Percentiles rank a stretch among this genome's conserved stretches.
Conservation (phyloP, 2,888 invertebrate species). For the Morpho achilles region DNA sequence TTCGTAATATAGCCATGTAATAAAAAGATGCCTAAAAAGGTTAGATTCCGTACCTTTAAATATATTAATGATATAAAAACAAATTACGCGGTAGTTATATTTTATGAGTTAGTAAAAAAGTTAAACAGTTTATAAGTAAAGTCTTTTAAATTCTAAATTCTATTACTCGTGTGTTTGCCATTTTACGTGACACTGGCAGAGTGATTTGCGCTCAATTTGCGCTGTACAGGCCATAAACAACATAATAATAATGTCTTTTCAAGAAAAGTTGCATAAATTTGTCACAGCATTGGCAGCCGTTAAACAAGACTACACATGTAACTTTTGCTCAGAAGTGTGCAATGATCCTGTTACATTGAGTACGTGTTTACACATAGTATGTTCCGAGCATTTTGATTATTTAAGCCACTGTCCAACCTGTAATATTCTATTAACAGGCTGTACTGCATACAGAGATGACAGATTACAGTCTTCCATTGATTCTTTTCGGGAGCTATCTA, state of each 20-base stretch:
- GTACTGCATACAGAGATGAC: conserved; percentile 44
- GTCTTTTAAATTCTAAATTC: no score
- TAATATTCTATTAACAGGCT: conserved; percentile 42
- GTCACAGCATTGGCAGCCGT: conserved; percentile 55
- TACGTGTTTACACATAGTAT: conserved; percentile 64
- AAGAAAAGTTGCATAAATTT: conserved; percentile 42
- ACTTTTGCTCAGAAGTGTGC: conserved; percentile 53
- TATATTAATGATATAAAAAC: no score
- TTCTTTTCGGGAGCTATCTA: conserved; percentile 44
- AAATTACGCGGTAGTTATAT: neutral
- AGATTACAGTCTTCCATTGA: conserved; percentile 44
- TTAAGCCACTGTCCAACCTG: conserved; percentile 56
- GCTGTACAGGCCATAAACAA: no score
- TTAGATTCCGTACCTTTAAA: no score
- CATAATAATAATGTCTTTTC: conserved; percentile 44
- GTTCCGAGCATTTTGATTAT: conserved; percentile 49
- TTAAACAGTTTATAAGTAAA: conserved; percentile 12
- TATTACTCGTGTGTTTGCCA: no score
- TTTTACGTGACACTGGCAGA: no score
- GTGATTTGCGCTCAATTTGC: no score
- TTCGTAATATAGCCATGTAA: no score
- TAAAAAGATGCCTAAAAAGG: no score
- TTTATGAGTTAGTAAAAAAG: neutral
- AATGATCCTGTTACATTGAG: conserved; percentile 60
- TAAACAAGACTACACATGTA: conserved; percentile 55